phyloP scores from a whole-genome alignment of 2,797 vertebrate species.

The Alauda arvensis region DNA sequence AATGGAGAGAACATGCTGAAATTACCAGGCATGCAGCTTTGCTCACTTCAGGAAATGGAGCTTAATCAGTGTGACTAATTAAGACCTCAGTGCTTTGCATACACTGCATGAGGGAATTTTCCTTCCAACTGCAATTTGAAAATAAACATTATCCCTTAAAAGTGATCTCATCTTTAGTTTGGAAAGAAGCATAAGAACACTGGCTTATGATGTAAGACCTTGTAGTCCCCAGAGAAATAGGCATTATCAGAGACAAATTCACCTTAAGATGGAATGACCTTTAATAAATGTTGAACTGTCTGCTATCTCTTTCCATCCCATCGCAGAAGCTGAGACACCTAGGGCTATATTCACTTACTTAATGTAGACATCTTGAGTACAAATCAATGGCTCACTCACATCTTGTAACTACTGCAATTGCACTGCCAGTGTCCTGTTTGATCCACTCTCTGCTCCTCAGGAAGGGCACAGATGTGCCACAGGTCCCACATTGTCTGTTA shows the following conservation, averaged over 20 bases:
- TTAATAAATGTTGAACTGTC: neutral
- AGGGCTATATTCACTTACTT: neutral
- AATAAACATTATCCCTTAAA: neutral
- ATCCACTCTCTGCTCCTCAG: neutral
- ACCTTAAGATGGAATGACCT: neutral
- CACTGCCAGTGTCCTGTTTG: neutral
- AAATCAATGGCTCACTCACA: neutral
- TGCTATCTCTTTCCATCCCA: neutral
- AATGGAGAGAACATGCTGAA: neutral
- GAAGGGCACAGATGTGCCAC: neutral
- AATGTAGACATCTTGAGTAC: neutral
- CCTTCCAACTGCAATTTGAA: neutral
- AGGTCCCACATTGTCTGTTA: neutral
- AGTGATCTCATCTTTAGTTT: neutral
- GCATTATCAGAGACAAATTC: neutral
- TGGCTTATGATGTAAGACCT: neutral
- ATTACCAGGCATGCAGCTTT: neutral
- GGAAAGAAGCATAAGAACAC: neutral
- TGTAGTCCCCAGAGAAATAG: neutral
- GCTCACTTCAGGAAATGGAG: neutral
- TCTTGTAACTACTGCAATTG: neutral
- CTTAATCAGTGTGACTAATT: neutral
- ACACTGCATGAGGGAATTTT: neutral
- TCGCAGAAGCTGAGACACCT: neutral
- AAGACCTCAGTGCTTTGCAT: neutral